Conservation (phyloP, 2,888 invertebrate genomes). For the Drosophila niveifrons region DNA sequence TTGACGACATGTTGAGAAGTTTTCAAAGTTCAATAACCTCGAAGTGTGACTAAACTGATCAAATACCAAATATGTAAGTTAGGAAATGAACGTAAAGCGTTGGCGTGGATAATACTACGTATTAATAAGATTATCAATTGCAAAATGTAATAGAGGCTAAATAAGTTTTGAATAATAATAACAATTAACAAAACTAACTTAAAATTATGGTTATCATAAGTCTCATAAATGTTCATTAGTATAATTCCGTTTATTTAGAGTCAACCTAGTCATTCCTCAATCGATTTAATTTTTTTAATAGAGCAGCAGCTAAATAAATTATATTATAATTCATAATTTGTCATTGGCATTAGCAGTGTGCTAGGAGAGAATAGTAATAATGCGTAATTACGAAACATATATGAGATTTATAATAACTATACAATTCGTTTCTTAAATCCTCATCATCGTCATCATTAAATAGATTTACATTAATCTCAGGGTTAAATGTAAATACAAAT, state of each 20-base stretch:
- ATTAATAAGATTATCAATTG: too few relatives aligned
- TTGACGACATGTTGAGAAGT: background rate
- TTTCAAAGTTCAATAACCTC: constrained; percentile 36
- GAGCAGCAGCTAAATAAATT: background rate
- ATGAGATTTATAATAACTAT: background rate
- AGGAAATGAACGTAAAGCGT: background rate
- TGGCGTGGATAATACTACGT: background rate
- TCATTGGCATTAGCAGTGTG: background rate
- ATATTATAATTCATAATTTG: background rate
- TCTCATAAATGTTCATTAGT: background rate
- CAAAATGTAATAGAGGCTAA: too few relatives aligned
- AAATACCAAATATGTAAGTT: constrained; percentile 5
- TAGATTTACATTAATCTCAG: background rate
- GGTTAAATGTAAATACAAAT: constrained; percentile 48
- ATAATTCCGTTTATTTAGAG: background rate
- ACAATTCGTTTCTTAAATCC: background rate
- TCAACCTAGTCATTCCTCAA: background rate
- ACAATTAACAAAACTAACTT: background rate
- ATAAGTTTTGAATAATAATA: too few relatives aligned
- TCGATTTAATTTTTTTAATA: background rate
- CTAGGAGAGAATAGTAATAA: too few relatives aligned
- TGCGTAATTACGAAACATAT: too few relatives aligned
- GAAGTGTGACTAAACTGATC: background rate
- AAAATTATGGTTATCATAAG: background rate
- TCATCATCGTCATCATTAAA: background rate